phyloP scores from a whole-genome alignment of 2,888 invertebrate species.

The Ochlodes sylvanus region DNA sequence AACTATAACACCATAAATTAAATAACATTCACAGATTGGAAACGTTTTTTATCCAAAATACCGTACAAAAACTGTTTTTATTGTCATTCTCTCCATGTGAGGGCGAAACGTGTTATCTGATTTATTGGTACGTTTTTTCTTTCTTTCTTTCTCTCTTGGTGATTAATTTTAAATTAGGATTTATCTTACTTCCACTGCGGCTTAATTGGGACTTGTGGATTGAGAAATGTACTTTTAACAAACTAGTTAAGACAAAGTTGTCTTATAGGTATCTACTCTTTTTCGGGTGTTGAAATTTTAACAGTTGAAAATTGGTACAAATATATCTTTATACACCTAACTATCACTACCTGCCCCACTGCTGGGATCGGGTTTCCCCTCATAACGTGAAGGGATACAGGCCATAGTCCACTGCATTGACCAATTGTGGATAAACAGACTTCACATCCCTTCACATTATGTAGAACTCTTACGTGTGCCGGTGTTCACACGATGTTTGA shows the following conservation, averaged over 20 bases:
- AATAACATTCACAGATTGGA: slow-evolving; percentile 41
- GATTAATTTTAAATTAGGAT: slow-evolving; percentile 73
- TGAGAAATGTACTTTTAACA: slow-evolving; percentile 72
- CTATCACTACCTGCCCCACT: no score
- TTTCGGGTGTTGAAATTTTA: slow-evolving; percentile 13
- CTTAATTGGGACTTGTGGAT: slow-evolving; percentile 58
- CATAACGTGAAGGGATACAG: no score
- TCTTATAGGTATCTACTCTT: slow-evolving; percentile 25
- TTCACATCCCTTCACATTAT: no score
- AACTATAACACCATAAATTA: slow-evolving; percentile 50
- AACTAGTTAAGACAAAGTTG: slow-evolving; percentile 51
- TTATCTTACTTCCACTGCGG: slow-evolving; percentile 59
- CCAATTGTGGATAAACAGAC: no score
- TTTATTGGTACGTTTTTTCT: slow-evolving; percentile 56
- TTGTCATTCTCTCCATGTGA: slow-evolving; percentile 57
- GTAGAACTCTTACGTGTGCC: no score
- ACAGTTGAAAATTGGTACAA: neutral
- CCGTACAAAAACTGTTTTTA: slow-evolving; percentile 53
- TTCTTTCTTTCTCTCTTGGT: slow-evolving; percentile 56
- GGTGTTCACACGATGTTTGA: no score
- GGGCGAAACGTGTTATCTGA: slow-evolving; percentile 59
- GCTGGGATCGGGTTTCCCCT: no score
- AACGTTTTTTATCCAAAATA: slow-evolving; percentile 31
- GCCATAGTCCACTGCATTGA: no score
- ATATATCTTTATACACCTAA: no score